Conservation (phyloP, 2,113 vertebrate species). For the Fulica atra region DNA sequence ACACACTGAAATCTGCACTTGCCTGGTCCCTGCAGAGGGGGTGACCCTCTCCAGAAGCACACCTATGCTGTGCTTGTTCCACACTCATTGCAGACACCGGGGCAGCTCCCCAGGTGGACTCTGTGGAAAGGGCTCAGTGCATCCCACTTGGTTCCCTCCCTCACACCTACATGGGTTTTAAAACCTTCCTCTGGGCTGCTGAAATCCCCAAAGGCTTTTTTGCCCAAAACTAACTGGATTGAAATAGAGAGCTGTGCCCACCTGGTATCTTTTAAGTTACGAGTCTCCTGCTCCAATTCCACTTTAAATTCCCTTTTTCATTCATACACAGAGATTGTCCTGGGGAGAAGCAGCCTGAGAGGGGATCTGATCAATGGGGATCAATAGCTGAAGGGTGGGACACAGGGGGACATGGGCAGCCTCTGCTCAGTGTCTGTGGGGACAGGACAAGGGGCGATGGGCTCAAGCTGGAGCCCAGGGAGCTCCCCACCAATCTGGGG, state of each 20-base stretch:
- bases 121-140: neutral
- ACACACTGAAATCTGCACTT: neutral
- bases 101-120: neutral
- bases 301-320: neutral
- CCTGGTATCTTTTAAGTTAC: neutral
- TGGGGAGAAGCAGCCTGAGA: too few relatives aligned
- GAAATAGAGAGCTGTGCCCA: neutral
- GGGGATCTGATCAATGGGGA: too few relatives aligned
- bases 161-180: neutral
- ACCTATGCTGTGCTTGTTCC: fast-evolving
- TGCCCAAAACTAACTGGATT: neutral
- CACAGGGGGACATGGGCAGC: too few relatives aligned
- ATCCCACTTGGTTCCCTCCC: neutral
- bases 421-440: too few relatives aligned
- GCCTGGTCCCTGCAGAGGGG: neutral
- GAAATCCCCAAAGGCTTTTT: neutral
- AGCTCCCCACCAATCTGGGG: too few relatives aligned
- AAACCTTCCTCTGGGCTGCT: neutral
- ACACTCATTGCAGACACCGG: too few relatives aligned
- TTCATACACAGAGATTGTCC: neutral
- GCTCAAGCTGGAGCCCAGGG: too few relatives aligned
- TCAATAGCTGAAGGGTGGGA: too few relatives aligned
- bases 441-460: too few relatives aligned
- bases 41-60: neutral
- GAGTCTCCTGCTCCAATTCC: neutral